A percentile compares a stretch with the other conserved stretches of the same genome.
These are phyloP conservation scores for Leptopilina myrica DNA, from an alignment of 2,888 invertebrate genomes.

Conservation along the genomic window DNA sequence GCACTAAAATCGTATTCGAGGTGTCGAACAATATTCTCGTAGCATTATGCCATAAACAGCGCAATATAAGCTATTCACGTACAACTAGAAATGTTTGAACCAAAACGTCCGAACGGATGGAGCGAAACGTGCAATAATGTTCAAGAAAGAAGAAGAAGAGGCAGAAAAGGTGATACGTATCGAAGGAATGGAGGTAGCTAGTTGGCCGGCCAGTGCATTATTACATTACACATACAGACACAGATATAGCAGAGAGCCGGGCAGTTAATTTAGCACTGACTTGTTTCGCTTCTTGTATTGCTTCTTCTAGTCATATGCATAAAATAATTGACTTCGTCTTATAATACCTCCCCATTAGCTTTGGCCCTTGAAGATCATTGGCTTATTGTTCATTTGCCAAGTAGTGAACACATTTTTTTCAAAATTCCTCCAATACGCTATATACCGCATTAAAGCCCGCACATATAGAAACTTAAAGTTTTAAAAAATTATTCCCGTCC, in stretches of 20 bases:
- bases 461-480: too few relatives aligned
- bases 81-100: slow-evolving; percentile 40
- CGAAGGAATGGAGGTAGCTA: slow-evolving; percentile 50
- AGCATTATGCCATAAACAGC: slow-evolving; percentile 60
- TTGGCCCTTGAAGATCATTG: slow-evolving; percentile 27
- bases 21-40: slow-evolving; percentile 45
- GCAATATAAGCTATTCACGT: slow-evolving; percentile 39
- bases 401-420: slow-evolving; percentile 11
- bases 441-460: too few relatives aligned
- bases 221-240: slow-evolving; percentile 71
- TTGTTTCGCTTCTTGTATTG: slow-evolving; percentile 71
- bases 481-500: too few relatives aligned
- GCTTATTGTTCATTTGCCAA: slow-evolving; percentile 12
- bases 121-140: not conserved
- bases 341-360: slow-evolving; percentile 27
- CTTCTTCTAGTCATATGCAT: slow-evolving; percentile 73
- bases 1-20: slow-evolving; percentile 63
- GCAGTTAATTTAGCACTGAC: slow-evolving; percentile 74
- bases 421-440: not conserved
- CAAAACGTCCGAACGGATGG: slow-evolving; percentile 2
- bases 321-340: slow-evolving; percentile 71
- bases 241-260: slow-evolving; percentile 70
- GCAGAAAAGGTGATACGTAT: slow-evolving; percentile 46
- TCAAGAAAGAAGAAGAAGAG: slow-evolving; percentile 14
- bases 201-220: slow-evolving; percentile 62